phyloP scores from a whole-genome alignment of 2,113 vertebrate genomes.

The Thymallus thymallus region DNA sequence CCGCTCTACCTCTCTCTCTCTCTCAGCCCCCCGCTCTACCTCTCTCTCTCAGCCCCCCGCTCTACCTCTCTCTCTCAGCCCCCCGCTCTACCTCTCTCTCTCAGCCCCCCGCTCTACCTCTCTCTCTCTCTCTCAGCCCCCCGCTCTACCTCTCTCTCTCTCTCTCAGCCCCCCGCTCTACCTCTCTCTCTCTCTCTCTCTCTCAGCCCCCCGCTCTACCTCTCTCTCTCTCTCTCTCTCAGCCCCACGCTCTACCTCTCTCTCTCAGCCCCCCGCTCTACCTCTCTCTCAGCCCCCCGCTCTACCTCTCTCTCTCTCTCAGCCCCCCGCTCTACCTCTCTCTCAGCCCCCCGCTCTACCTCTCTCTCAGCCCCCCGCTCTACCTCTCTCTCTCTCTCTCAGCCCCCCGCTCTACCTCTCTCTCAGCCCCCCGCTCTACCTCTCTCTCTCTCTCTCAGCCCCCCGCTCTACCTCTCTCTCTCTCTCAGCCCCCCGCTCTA shows the following conservation, averaged over 20 bases:
- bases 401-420: too few species aligned
- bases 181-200: neutral
- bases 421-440: neutral
- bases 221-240: neutral
- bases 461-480: constrained; percentile 50
- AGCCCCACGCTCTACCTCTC: neutral
- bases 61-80: neutral
- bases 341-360: too few species aligned
- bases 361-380: neutral
- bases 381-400: neutral
- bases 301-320: neutral
- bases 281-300: neutral
- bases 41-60: neutral
- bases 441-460: neutral
- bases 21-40: too few species aligned
- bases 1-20: constrained; percentile 33
- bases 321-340: too few species aligned
- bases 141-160: too few species aligned
- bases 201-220: constrained; percentile 42
- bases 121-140: constrained; percentile 26
- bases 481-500: neutral
- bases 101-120: neutral
- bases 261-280: too few species aligned
- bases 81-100: constrained; percentile 42
- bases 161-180: neutral